These are phyloP conservation scores for Fragum fragum DNA, from an alignment of 2,888 invertebrate genomes.

Conservation along the genomic window DNA sequence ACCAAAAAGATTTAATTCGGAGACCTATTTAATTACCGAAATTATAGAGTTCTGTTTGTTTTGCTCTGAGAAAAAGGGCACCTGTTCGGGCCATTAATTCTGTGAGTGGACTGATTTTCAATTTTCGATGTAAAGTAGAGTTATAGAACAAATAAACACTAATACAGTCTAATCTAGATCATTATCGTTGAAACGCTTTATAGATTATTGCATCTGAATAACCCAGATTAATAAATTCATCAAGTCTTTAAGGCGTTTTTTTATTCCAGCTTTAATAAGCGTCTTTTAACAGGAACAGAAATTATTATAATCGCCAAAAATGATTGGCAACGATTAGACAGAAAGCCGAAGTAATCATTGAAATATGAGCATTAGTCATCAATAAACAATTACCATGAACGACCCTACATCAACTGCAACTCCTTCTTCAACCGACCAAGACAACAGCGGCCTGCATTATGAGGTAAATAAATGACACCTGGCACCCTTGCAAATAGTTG, in stretches of 20 bases:
- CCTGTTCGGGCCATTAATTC: slow-evolving; percentile 43
- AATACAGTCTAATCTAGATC: slow-evolving; percentile 22
- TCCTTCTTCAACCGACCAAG: neutral
- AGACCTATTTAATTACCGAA: neutral
- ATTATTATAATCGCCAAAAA: slow-evolving; percentile 32
- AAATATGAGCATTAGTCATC: neutral
- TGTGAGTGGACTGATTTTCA: slow-evolving; percentile 7
- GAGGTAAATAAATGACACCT: slow-evolving; percentile 18
- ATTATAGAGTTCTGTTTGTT: slow-evolving; percentile 55
- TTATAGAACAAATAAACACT: neutral
- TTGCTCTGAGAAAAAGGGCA: slow-evolving; percentile 47
- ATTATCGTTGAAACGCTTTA: slow-evolving; percentile 3
- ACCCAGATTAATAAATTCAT: slow-evolving; percentile 7
- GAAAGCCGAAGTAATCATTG: neutral
- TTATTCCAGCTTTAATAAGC: neutral
- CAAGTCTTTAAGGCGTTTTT: neutral
- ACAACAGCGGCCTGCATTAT: slow-evolving; percentile 13
- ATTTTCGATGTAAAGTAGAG: neutral
- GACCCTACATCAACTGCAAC: neutral
- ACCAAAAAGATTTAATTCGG: too few species aligned
- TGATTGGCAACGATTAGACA: slow-evolving; percentile 1
- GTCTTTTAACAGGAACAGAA: slow-evolving; percentile 5
- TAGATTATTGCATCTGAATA: neutral
- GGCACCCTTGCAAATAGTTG: too few species aligned
- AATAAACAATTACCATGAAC: neutral